Conservation (phyloP, 2,113 vertebrate genomes). For the Rhadina sibilatrix region DNA sequence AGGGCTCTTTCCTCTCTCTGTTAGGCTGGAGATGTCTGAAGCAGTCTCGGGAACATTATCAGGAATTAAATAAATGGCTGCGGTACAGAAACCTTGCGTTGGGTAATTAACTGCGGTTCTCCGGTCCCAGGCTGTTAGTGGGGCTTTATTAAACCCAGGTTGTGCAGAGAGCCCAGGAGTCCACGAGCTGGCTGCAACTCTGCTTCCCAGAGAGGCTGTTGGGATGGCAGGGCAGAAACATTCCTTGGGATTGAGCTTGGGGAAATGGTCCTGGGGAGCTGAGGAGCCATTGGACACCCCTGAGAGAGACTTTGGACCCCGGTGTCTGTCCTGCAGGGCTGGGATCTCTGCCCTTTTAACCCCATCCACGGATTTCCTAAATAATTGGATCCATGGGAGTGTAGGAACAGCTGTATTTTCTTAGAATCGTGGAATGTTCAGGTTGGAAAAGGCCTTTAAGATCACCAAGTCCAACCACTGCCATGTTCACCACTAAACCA, state of each 20-base stretch:
- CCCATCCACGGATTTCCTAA: neutral
- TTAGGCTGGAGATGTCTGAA: neutral
- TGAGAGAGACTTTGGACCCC: neutral
- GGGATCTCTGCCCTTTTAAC: neutral
- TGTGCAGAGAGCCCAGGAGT: slow-evolving; percentile 51
- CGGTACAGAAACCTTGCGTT: neutral
- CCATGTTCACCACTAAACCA: fast-evolving
- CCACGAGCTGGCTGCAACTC: slow-evolving; percentile 20
- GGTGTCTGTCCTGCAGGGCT: neutral
- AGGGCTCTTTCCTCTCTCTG: neutral
- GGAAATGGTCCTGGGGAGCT: neutral
- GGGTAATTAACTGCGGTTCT: slow-evolving; percentile 36
- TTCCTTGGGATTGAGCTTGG: slow-evolving; percentile 5
- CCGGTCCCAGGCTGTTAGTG: slow-evolving; percentile 18
- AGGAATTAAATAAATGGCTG: neutral
- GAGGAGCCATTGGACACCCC: neutral
- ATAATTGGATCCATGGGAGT: fast-evolving
- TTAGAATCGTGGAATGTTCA: neutral
- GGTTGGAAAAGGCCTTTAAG: neutral
- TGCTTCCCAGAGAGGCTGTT: slow-evolving; percentile 30
- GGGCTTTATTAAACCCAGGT: slow-evolving; percentile 66
- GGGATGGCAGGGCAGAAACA: slow-evolving; percentile 41
- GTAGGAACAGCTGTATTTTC: fast-evolving
- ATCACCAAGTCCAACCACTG: fast-evolving
- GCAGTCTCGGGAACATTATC: neutral